Percentiles rank a stretch among this genome's conserved stretches.
Conservation (phyloP, 2,113 vertebrate species). For the Ciconia maguari region DNA sequence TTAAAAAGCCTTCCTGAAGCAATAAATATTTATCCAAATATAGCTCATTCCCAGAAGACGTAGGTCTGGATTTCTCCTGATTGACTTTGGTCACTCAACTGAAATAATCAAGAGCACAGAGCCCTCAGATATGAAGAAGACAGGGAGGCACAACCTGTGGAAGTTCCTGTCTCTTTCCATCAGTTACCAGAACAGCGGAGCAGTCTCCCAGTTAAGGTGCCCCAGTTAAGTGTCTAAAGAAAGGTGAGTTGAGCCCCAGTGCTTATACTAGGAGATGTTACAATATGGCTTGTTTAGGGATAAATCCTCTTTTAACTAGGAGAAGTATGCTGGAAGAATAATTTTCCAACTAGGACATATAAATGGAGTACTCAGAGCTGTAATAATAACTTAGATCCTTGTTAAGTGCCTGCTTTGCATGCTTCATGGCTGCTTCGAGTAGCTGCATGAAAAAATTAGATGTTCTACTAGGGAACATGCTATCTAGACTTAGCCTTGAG, state of each 20-base stretch:
- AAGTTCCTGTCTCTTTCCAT: not conserved
- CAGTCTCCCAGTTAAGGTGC: not conserved
- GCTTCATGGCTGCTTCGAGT: not conserved
- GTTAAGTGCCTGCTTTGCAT: not conserved
- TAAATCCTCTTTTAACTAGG: not conserved
- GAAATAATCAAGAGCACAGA: not conserved
- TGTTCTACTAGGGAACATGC: not conserved
- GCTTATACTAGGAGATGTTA: not conserved
- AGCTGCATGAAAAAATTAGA: not conserved
- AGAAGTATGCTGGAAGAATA: not conserved
- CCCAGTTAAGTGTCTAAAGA: not conserved
- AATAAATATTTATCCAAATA: constrained; percentile 7
- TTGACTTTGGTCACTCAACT: not conserved
- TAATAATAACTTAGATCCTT: constrained; percentile 6
- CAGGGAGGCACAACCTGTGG: not conserved
- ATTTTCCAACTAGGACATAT: constrained; percentile 6
- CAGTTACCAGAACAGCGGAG: not conserved
- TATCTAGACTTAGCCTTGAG: not conserved
- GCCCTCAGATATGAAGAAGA: not conserved
- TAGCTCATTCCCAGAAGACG: not conserved
- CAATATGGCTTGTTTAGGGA: not conserved
- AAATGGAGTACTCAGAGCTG: not conserved
- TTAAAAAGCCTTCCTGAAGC: constrained; percentile 5
- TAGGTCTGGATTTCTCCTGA: not conserved
- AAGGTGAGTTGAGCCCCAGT: not conserved